Evolutionary conservation across 2,113 vertebrate genomes (phyloP), one percentile per base, ranked within the genome.

Genomic region (Cariama cristata): DNA sequence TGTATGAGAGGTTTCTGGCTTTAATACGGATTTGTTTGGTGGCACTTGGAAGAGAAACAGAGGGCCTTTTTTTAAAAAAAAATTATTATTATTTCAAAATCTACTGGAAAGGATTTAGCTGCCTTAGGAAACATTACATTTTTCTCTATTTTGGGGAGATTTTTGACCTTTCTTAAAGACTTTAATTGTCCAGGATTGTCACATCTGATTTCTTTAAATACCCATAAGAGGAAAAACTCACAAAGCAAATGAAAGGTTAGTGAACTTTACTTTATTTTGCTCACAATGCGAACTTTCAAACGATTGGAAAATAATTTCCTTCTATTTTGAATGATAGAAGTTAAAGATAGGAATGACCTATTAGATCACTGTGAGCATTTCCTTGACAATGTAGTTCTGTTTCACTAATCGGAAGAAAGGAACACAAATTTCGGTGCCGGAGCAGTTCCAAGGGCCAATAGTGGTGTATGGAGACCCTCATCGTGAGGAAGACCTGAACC

Each of bases 311-410:
- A 96, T 94, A 15, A 68, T 96, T 96, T 80, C 90, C 88, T 94
- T 86, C 96, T 71, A 86, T 93, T 98, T 90, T 49, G 80, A 96
- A 92, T 14, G 77, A 76, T 11, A 79, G 85, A 35, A 92, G 89
- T 97, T 97, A 97, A 97, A 98, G 96, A 97, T 97, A 98, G 96
- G 83, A 58, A 52, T 93, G 97, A 97, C 96, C 97, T 98, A 98
- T 97, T 97, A 97, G 97, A 95, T 97, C 97, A 97, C 92, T 38
- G 35, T 5, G 20, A 84, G 67, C 86, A 16, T 44, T 96, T 72
- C 88, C 94, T 59, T 18, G 71, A 95, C 93, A 95, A 89, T 68
- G 45, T 0, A 5, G 64, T 85, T 96, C 95, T 90, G 67, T 93
- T 73, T 33, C 83, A 7, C 5, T 18, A 8, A 26, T 35, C 4